A percentile compares a stretch with the other conserved stretches of the same genome.
These are phyloP conservation scores for Gnathonemus echidnorhynchus DNA, from an alignment of 2,113 vertebrate species.

Conservation along the genomic window DNA sequence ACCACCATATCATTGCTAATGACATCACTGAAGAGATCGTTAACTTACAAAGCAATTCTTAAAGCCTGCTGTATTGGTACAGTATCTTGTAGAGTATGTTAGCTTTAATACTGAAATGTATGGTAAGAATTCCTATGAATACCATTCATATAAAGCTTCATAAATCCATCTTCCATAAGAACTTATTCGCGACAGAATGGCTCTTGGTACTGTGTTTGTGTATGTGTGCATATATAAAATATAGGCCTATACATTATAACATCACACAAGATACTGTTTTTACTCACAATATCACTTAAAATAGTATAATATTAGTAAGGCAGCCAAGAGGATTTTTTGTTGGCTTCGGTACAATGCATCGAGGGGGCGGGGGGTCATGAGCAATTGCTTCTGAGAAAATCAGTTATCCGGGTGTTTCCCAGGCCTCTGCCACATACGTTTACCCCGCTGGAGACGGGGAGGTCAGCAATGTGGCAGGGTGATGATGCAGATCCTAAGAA, in stretches of 20 bases:
- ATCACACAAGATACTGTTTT: not conserved
- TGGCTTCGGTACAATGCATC: not conserved
- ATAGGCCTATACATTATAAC: not conserved
- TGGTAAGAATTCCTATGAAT: not conserved
- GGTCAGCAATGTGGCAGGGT: not conserved
- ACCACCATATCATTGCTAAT: not conserved
- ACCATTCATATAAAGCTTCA: not conserved
- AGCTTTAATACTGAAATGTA: not conserved
- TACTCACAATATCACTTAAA: not conserved
- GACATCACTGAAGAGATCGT: not conserved
- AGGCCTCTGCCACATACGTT: not conserved
- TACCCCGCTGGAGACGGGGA: not conserved
- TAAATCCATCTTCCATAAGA: not conserved
- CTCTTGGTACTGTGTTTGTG: not conserved
- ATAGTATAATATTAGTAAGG: not conserved
- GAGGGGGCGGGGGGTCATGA: not conserved
- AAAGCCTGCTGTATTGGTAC: not conserved
- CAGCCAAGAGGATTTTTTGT: not conserved
- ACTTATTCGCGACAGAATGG: not conserved
- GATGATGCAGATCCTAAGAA: not conserved
- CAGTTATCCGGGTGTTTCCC: not conserved
- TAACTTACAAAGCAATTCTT: not conserved
- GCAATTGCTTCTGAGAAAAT: not conserved
- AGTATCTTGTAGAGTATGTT: not conserved
- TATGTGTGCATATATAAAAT: not conserved